Evolutionary conservation across 2,888 invertebrate species (phyloP), one percentile per base, ranked within the genome.

Genomic region (Catotricha subobsoleta): DNA sequence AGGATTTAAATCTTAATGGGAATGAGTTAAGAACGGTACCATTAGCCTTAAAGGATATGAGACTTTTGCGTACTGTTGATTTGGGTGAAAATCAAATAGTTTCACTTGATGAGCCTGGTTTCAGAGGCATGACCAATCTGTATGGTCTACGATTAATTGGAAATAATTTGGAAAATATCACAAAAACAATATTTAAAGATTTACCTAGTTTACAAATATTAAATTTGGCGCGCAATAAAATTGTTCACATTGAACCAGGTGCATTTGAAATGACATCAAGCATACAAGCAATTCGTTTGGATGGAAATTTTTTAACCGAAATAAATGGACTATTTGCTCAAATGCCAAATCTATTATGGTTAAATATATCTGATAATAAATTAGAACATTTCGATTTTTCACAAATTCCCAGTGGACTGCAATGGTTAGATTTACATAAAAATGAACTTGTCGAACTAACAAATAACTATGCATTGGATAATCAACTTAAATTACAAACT

Each of bases 281-380:
- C 55, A 69, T 91, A 45, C 84, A 88, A 63, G 86, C 87, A 6
- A 77, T 91, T 47, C 71, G 88, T 48, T 64, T 92, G 48, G 90
- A 91, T 59, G 80, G 81, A 44, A 92, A 92, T 67, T 71, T 73
- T 48, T 65, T 92, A 44, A 75, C 74, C 42, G 80, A 86, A 59
- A 76, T 91, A 48, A 80, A 79, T 56, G 82, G 81, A 30, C 67
- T 90, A 47, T 90, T 91, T 59, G 74, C 75, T 50, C 79, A 86
- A 59, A 76, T 87, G 56, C 77, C 80, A 10, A 80, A 79, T 52
- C 65, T 91, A 49, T 68, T 86, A 54, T 88, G 86, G 86, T 66
- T 91, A 41, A 91, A 91, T 65, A 79, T 91, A 54, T 87, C 87
- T 48, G 87, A 87, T 66, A 91, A 91, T 69, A 75, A 77, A 59